Evolutionary conservation across 2,888 invertebrate species (phyloP).

Genomic region (Macrosiphum euphorbiae): DNA sequence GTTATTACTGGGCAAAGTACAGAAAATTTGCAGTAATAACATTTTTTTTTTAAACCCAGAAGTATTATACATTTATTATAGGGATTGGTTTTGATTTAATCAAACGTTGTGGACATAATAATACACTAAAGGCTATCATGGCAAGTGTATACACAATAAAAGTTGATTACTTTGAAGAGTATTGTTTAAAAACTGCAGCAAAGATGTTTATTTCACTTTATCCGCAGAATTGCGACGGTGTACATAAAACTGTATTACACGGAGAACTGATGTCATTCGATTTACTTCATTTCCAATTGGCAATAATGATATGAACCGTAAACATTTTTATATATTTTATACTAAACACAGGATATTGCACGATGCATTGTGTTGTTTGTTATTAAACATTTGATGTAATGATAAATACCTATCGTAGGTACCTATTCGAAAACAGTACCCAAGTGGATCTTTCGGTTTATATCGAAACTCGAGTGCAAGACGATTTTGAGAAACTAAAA

Average conservation of each 20-base stretch:
- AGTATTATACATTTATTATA: not conserved
- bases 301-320: not conserved
- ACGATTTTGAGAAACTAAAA: not conserved
- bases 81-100: not conserved
- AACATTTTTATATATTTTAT: not conserved
- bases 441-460: not conserved
- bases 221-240: not conserved
- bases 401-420: not conserved
- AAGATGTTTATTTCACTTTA: conserved; percentile 8
- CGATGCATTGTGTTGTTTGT: not conserved
- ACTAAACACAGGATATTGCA: not conserved
- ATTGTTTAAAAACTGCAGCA: not conserved
- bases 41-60: not conserved
- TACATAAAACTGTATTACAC: not conserved
- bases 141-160: not conserved
- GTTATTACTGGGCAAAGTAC: not conserved
- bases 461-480: not conserved
- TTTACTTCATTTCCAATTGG: not conserved
- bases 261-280: not conserved
- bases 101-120: not conserved
- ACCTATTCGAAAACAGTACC: not conserved
- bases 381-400: not conserved
- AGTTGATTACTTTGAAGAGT: not conserved
- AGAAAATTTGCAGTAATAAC: not conserved
- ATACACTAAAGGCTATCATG: not conserved